phyloP scores from a whole-genome alignment of 2,113 vertebrate species.

The Diglossa brunneiventris region DNA sequence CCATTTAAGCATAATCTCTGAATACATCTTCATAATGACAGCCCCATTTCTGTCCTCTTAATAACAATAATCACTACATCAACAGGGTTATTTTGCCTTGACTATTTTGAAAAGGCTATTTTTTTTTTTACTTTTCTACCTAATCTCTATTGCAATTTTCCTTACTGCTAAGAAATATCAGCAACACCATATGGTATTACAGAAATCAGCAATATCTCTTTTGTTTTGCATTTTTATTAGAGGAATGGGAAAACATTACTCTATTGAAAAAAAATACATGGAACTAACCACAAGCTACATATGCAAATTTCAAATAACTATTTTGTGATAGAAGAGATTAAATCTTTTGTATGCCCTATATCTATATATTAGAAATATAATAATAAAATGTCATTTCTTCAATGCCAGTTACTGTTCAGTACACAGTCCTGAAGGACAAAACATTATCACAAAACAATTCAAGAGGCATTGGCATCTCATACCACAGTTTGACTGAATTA shows the following conservation, averaged over 20 bases:
- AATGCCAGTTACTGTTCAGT: background rate
- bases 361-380: background rate
- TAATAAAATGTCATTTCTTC: background rate
- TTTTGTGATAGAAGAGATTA: background rate
- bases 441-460: background rate
- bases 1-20: slow-evolving; percentile 42
- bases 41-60: slow-evolving; percentile 52
- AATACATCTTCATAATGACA: slow-evolving; percentile 63
- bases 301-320: background rate
- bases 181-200: background rate
- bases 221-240: slow-evolving; percentile 2
- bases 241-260: background rate
- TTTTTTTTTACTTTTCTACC: background rate
- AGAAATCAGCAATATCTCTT: background rate
- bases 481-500: background rate
- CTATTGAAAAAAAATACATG: background rate
- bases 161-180: slow-evolving; percentile 6
- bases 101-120: slow-evolving; percentile 41
- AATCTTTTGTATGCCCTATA: background rate
- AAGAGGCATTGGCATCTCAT: background rate
- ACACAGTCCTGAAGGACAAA: slow-evolving; percentile 15
- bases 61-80: slow-evolving; percentile 63
- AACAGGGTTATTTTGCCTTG: slow-evolving; percentile 50
- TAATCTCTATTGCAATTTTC: slow-evolving; percentile 18
- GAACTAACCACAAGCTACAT: background rate